Evolutionary conservation across 2,888 invertebrate species (phyloP), one percentile per base, ranked within the genome.

Genomic region (Noctua janthina): DNA sequence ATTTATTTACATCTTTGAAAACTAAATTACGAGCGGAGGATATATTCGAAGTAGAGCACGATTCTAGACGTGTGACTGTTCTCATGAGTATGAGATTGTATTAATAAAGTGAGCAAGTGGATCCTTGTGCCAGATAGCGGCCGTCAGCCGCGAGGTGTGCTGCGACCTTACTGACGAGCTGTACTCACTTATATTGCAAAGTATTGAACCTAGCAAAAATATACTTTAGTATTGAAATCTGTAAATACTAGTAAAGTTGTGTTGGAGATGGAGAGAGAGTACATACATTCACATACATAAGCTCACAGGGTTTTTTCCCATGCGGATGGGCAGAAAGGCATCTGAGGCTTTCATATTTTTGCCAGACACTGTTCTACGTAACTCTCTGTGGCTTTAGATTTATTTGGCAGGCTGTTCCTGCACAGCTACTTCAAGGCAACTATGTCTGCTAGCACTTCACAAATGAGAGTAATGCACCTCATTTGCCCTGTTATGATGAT

Each of bases 41-140:
- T 51, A 46, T 43, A 11, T 56, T 67, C 8, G 17, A 49, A 81
- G 46, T 81, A 39, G 39, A 15, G 62, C 39, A 46, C 20, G 39
- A 49, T 39, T 6, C 56, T 74, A 51, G 39, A 70, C 39, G 17
- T 84, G 29, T 35, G 51, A 72, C 7, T 67, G 13, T 64, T 79
- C 54, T 56, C 68, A 64, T 73, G 46, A 59, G 39, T 51, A 72
- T 62, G 51, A 73, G 66, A 20, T 35, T 67, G 77, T 66, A 82
- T 29, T 43, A 56, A 75, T 72, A 54, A 74, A 70, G 62, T 71
- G 76, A 75, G 78, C 59, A 49, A 73, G 66, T 73, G 54, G 78
- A 79, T 85, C 87, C 87, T 87, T 85, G 84, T 87, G 73, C 79
- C 54, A 83, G 56, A 87, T 83, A 70, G 66, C 74, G 84, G 59